Conservation (phyloP, 2,113 vertebrate species). For the Notiomystis cincta region DNA sequence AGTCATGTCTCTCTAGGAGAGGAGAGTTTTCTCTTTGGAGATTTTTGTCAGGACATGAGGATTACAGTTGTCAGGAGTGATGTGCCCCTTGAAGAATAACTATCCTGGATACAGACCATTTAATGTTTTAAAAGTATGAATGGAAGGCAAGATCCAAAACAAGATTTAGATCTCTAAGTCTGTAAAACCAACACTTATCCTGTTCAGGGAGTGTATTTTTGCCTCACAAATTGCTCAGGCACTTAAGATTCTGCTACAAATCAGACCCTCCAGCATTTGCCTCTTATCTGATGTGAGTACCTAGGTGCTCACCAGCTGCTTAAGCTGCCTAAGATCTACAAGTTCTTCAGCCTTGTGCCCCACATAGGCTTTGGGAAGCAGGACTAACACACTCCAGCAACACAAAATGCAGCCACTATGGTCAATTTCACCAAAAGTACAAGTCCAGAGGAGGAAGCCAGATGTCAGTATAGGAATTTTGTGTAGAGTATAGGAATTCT, state of each 20-base stretch:
- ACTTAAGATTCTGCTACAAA: constrained; percentile 4
- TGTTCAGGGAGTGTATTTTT: neutral
- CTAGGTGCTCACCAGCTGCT: neutral
- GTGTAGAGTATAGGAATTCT: too few relatives aligned
- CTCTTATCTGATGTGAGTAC: neutral
- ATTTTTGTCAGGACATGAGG: constrained; percentile 9
- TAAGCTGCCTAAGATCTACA: neutral
- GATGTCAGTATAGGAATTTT: accelerated
- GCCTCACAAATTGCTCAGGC: neutral
- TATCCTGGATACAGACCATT: neutral
- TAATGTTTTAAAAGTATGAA: neutral
- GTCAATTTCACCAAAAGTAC: neutral
- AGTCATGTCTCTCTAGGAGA: neutral
- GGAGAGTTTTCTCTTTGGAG: neutral
- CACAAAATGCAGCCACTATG: neutral
- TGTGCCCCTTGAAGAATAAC: neutral
- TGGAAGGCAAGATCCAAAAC: neutral
- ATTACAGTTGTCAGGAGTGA: constrained; percentile 28
- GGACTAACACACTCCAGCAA: neutral
- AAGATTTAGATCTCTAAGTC: constrained; percentile 22
- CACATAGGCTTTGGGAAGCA: neutral
- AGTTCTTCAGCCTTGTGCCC: neutral
- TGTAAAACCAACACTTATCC: neutral
- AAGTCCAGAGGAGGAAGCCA: neutral
- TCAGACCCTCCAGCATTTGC: neutral